A percentile compares a stretch with the other conserved stretches of the same genome.
phyloP scores from a whole-genome alignment of 2,888 invertebrate species.

The Agrilus mali region DNA sequence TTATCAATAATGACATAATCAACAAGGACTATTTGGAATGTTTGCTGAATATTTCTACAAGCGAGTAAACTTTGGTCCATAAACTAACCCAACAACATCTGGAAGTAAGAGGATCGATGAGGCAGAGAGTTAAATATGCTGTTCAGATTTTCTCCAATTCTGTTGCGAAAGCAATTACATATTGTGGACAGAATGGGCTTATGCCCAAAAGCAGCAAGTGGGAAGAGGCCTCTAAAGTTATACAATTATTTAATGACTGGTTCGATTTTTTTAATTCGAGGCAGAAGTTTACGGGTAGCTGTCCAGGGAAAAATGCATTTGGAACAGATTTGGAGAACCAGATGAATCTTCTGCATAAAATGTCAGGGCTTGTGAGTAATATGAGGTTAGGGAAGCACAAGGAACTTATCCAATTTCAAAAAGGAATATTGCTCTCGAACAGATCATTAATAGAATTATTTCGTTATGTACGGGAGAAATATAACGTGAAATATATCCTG shows the following conservation, averaged over 20 bases:
- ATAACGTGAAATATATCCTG: conserved; percentile 5
- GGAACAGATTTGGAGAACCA: conserved; percentile 4
- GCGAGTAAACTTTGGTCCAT: conserved; percentile 13
- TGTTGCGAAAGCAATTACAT: conserved; percentile 8
- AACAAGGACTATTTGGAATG: conserved; percentile 1
- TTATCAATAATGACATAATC: conserved; percentile 5
- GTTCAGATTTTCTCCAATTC: conserved; percentile 5
- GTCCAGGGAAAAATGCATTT: conserved; percentile 6
- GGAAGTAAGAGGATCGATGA: conserved; percentile 9
- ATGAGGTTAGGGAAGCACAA: conserved; percentile 7
- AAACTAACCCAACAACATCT: conserved; percentile 10
- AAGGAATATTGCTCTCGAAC: conserved; percentile 6
- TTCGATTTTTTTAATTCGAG: conserved; percentile 8
- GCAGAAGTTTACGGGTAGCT: conserved; percentile 3
- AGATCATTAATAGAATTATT: conserved; percentile 1
- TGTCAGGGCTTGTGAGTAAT: not conserved
- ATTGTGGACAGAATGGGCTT: conserved; percentile 4
- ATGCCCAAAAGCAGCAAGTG: conserved; percentile 5
- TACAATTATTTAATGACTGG: conserved; percentile 9
- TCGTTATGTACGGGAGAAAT: conserved; percentile 1
- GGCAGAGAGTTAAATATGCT: conserved; percentile 5
- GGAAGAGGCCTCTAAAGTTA: conserved; percentile 1
- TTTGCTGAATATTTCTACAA: conserved; percentile 1
- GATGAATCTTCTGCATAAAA: conserved; percentile 2
- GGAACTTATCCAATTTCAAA: conserved; percentile 7